A percentile compares a stretch with the other conserved stretches of the same genome.
Evolutionary conservation across 2,113 vertebrate genomes (phyloP).

Genomic region (Indicator indicator): DNA sequence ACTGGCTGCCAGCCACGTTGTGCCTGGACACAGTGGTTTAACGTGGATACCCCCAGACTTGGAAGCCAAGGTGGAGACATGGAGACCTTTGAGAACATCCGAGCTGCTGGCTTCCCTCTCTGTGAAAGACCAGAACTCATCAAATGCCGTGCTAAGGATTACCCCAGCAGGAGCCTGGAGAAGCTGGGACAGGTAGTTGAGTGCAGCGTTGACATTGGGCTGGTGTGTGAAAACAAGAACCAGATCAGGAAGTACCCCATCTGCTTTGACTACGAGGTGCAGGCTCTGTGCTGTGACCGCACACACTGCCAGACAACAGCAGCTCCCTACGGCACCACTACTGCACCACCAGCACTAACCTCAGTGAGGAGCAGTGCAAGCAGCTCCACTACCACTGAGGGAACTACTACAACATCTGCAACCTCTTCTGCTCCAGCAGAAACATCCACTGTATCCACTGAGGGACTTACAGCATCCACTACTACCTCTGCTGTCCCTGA

Average conservation of each 20-base stretch:
- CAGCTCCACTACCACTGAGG: no score
- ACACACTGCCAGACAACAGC: neutral
- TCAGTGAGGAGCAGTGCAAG: no score
- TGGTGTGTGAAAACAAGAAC: constrained; percentile 61
- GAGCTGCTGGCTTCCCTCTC: neutral
- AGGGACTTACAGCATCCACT: neutral
- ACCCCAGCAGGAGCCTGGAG: neutral
- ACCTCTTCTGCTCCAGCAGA: fast-evolving
- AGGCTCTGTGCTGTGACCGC: neutral
- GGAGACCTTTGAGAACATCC: constrained; percentile 61
- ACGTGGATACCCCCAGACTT: constrained; percentile 24
- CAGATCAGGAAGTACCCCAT: neutral
- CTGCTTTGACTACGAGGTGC: constrained; percentile 67
- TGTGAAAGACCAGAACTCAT: constrained; percentile 41
- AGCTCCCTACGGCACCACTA: fast-evolving
- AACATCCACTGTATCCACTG: fast-evolving
- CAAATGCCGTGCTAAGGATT: constrained; percentile 56
- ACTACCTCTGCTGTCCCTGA: neutral
- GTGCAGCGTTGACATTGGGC: constrained; percentile 19
- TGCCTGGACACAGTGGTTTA: constrained; percentile 68
- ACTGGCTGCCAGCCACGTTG: neutral
- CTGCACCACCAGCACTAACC: no score
- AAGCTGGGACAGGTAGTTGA: constrained; percentile 33
- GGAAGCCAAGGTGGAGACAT: neutral
- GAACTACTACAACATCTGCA: fast-evolving